Conservation (phyloP, 2,888 invertebrate species). For the Strigamia transsilvanica region DNA sequence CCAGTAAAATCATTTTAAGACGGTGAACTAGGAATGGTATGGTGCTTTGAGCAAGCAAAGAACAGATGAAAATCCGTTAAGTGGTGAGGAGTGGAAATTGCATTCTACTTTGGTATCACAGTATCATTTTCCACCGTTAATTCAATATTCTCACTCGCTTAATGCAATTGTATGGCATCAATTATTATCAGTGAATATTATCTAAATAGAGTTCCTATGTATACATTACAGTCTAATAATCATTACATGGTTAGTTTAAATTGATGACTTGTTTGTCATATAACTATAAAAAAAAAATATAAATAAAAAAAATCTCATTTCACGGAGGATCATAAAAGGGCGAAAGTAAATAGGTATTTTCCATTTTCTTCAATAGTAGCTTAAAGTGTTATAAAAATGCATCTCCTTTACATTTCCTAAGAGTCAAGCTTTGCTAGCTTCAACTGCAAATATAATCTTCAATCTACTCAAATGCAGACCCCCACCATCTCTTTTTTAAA, state of each 20-base stretch:
- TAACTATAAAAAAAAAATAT: neutral
- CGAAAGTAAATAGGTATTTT: slow-evolving; percentile 2
- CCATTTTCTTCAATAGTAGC: slow-evolving; percentile 8
- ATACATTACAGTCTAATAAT: slow-evolving; percentile 3
- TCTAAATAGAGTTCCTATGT: neutral
- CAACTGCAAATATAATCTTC: neutral
- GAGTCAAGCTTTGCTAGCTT: slow-evolving; percentile 8
- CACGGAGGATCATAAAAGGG: neutral
- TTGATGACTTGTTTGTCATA: slow-evolving; percentile 2
- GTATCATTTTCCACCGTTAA: slow-evolving; percentile 8
- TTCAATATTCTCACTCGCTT: neutral
- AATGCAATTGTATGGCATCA: neutral
- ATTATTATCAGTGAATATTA: slow-evolving; percentile 8
- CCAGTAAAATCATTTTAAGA: slow-evolving; percentile 8
- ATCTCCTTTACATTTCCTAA: slow-evolving; percentile 8
- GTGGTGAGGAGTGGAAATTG: slow-evolving; percentile 3
- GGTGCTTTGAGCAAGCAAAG: slow-evolving; percentile 3
- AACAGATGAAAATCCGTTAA: neutral
- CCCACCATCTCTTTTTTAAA: neutral
- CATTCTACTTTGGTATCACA: slow-evolving; percentile 3
- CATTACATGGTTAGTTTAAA: slow-evolving; percentile 3
- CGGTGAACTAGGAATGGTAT: neutral
- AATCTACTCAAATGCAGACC: neutral
- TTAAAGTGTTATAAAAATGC: slow-evolving; percentile 8
- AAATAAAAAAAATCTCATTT: neutral